phyloP scores from a whole-genome alignment of 1,140 invertebrate species.

The Oryctes rhinoceros region DNA sequence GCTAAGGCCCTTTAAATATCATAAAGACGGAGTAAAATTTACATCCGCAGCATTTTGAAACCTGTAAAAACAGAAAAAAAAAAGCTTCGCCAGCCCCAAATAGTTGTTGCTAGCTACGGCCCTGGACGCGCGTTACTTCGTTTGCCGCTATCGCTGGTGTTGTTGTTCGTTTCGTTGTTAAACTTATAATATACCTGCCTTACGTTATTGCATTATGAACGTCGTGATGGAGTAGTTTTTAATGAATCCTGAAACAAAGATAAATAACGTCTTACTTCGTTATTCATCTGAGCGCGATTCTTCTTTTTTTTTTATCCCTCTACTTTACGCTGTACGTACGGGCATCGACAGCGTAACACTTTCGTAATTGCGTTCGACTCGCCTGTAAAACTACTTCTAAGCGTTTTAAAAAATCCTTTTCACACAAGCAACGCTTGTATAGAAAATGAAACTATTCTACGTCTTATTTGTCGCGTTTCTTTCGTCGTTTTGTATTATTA shows the following conservation, averaged over 20 bases:
- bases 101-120: no score
- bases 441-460: no score
- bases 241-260: constrained; percentile 31
- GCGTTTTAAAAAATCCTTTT: neutral
- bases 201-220: constrained; percentile 18
- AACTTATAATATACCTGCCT: neutral
- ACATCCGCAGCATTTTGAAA: no score
- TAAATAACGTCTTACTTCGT: constrained; percentile 28
- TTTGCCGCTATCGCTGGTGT: neutral
- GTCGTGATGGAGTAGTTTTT: constrained; percentile 29
- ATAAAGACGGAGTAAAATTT: no score
- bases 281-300: neutral
- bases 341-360: neutral
- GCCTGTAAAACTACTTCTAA: constrained; percentile 7
- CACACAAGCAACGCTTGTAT: no score
- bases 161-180: constrained; percentile 7
- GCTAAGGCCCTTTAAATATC: no score
- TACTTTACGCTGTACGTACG: no score
- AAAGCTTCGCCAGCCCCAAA: no score
- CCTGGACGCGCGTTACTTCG: no score
- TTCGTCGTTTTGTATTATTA: no score
- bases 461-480: no score
- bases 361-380: neutral
- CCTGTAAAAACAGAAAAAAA: no score
- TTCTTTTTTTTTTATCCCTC: neutral